phyloP scores from a whole-genome alignment of 2,113 vertebrate genomes.

The Lepus timidus region DNA sequence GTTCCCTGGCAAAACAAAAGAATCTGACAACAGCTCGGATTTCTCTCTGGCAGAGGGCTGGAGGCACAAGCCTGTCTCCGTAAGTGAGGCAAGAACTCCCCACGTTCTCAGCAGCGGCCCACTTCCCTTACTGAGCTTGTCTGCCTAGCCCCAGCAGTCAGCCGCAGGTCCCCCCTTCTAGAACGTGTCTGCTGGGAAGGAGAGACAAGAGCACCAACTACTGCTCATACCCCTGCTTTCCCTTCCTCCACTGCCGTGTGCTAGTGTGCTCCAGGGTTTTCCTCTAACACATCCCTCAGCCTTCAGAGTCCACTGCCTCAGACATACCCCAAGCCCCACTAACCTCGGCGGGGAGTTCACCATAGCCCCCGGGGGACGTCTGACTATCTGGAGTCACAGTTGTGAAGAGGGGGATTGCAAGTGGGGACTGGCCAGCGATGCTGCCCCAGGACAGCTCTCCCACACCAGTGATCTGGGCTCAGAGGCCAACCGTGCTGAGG shows the following conservation, averaged over 20 bases:
- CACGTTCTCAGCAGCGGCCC: neutral
- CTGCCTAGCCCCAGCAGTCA: neutral
- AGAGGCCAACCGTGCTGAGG: neutral
- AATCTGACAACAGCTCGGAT: neutral
- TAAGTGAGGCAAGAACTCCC: neutral
- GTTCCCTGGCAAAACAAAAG: constrained; percentile 12
- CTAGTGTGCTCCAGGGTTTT: neutral
- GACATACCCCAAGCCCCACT: neutral
- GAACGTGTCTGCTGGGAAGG: neutral
- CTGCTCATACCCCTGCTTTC: neutral
- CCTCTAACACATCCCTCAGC: neutral
- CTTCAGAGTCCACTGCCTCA: neutral
- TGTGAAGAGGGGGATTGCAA: neutral
- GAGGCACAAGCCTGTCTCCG: no score
- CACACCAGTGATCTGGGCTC: neutral
- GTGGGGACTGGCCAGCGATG: neutral
- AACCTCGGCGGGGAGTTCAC: no score
- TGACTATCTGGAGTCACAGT: neutral
- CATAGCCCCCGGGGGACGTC: neutral
- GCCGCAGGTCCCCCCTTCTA: neutral
- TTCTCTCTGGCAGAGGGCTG: neutral
- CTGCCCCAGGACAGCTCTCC: neutral
- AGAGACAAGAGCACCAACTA: neutral
- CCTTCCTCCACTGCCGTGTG: neutral
- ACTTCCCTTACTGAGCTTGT: neutral